phyloP scores from a whole-genome alignment of 2,888 invertebrate species.

The Mimachlamys varia region DNA sequence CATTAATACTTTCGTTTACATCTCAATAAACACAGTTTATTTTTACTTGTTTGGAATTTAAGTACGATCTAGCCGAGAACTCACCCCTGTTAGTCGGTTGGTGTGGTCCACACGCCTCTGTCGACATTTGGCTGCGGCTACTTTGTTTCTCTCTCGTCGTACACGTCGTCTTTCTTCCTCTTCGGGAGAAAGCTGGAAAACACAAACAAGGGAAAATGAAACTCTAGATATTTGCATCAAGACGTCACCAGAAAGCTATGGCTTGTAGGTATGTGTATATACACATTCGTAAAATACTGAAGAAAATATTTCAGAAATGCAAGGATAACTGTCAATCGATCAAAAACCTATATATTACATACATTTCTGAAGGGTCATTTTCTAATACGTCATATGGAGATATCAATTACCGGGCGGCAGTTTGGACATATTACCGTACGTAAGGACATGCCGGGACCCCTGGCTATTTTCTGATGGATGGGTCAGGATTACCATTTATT shows the following conservation, averaged over 20 bases:
- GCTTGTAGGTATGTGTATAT: not conserved
- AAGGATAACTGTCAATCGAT: not conserved
- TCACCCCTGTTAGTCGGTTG: conserved; percentile 91
- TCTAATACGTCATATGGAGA: not conserved
- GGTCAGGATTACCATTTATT: not conserved
- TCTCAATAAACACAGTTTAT: not conserved
- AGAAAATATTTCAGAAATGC: conserved; percentile 20
- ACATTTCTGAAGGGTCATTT: conserved; percentile 15
- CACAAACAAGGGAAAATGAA: not conserved
- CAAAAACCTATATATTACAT: not conserved
- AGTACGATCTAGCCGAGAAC: conserved; percentile 60
- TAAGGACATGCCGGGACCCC: not conserved
- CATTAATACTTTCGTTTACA: not conserved
- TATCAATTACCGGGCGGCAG: not conserved
- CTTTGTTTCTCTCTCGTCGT: conserved; percentile 96
- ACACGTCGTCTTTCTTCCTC: conserved; percentile 94
- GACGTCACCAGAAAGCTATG: not conserved
- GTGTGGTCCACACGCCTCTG: conserved; percentile 98
- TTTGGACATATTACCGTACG: not conserved
- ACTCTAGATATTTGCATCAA: not conserved
- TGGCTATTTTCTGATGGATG: not conserved
- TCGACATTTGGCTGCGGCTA: conserved; percentile 98
- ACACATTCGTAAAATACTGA: not conserved
- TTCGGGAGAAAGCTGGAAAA: conserved; percentile 86
- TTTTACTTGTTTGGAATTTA: not conserved